phyloP scores from a whole-genome alignment of 1,140 invertebrate species.

The Plodia interpunctella region DNA sequence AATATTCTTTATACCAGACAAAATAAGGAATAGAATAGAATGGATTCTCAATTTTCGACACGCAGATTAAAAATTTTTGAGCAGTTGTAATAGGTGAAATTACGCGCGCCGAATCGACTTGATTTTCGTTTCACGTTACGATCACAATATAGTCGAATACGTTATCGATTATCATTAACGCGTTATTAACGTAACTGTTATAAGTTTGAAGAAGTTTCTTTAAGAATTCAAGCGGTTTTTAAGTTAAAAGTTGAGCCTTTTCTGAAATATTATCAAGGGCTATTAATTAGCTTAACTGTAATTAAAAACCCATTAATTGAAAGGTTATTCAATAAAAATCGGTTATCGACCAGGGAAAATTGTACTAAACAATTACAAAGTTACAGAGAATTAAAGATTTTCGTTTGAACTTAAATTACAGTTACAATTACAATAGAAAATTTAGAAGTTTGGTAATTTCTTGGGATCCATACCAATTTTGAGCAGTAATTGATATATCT shows the following conservation, averaged over 20 bases:
- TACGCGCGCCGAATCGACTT: slow-evolving; percentile 54
- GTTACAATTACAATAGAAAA: neutral
- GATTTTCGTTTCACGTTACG: slow-evolving; percentile 40
- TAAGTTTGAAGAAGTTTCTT: slow-evolving; percentile 47
- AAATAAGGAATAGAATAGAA: slow-evolving; percentile 23
- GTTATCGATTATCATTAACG: slow-evolving; percentile 55
- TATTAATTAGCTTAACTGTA: slow-evolving; percentile 51
- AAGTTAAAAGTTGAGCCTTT: slow-evolving; percentile 61
- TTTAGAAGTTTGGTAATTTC: neutral
- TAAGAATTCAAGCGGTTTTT: slow-evolving; percentile 46
- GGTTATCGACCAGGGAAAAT: slow-evolving; percentile 9
- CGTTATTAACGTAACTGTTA: slow-evolving; percentile 50
- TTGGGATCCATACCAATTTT: neutral
- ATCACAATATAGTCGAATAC: slow-evolving; percentile 51
- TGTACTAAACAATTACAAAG: slow-evolving; percentile 1
- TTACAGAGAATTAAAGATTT: neutral
- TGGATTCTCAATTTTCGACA: slow-evolving; percentile 21
- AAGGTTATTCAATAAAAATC: slow-evolving; percentile 40
- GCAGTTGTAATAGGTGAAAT: slow-evolving; percentile 49
- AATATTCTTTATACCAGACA: slow-evolving; percentile 12
- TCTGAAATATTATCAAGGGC: slow-evolving; percentile 57
- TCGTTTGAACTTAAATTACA: neutral
- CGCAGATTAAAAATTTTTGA: slow-evolving; percentile 53
- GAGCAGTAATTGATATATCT: neutral
- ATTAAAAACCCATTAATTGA: slow-evolving; percentile 62